phyloP scores from a whole-genome alignment of 2,888 invertebrate genomes.

The Ferdinandea cuprea region DNA sequence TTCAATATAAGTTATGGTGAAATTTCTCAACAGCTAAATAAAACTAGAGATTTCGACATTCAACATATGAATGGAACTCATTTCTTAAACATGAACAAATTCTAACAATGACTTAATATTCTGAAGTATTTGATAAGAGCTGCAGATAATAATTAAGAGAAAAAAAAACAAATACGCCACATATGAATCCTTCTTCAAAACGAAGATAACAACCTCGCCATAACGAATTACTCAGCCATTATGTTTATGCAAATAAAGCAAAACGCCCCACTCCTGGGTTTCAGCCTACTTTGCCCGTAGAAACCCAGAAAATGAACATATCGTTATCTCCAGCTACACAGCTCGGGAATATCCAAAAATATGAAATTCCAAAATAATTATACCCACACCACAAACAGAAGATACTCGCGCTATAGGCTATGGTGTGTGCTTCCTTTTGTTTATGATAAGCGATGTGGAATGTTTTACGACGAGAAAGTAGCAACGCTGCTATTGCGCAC shows the following conservation, averaged over 20 bases:
- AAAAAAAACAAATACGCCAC: slow-evolving; percentile 13
- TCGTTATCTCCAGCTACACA: slow-evolving; percentile 51
- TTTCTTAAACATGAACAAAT: not conserved
- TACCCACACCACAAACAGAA: slow-evolving; percentile 47
- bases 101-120: not conserved
- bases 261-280: not conserved
- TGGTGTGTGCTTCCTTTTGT: slow-evolving; percentile 66
- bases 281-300: slow-evolving; percentile 19
- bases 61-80: slow-evolving; percentile 1
- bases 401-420: slow-evolving; percentile 55
- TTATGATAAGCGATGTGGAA: slow-evolving; percentile 63
- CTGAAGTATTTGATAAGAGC: slow-evolving; percentile 2
- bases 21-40: not conserved
- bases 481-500: slow-evolving; percentile 63
- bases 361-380: slow-evolving; percentile 56
- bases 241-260: slow-evolving; percentile 2
- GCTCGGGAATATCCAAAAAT: slow-evolving; percentile 59
- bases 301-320: slow-evolving; percentile 13
- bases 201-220: slow-evolving; percentile 10
- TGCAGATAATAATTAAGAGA: slow-evolving; percentile 21
- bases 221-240: slow-evolving; percentile 21
- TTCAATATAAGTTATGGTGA: not conserved
- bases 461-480: slow-evolving; percentile 15
- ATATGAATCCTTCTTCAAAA: slow-evolving; percentile 36
- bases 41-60: not conserved